Conservation (phyloP, 2,888 invertebrate genomes). For the Noctua janthe region DNA sequence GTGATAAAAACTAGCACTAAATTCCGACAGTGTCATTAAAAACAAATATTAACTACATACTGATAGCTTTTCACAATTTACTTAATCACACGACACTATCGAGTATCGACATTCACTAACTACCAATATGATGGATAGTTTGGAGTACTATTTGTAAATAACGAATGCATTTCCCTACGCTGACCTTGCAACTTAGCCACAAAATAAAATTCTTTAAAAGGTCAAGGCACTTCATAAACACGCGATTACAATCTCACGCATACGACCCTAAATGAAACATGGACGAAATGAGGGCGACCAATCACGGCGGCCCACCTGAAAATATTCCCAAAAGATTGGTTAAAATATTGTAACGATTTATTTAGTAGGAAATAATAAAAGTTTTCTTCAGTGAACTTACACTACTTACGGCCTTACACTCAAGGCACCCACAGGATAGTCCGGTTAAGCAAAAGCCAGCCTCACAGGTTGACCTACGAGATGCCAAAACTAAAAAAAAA, state of each 20-base stretch:
- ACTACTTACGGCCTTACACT: too few relatives aligned
- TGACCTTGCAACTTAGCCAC: conserved; percentile 36
- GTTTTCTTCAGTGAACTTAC: not conserved
- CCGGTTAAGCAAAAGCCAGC: too few relatives aligned
- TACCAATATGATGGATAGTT: conserved; percentile 5
- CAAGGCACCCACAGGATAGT: too few relatives aligned
- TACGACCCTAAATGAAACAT: conserved; percentile 22
- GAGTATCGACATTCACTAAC: conserved; percentile 19
- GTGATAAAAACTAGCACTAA: not conserved
- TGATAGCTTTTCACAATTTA: not conserved
- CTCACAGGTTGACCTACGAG: too few relatives aligned
- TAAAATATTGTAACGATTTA: not conserved
- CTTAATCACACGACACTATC: conserved; percentile 20
- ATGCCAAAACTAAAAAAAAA: too few relatives aligned
- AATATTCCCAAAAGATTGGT: conserved; percentile 9
- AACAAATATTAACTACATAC: not conserved
- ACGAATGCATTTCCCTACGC: conserved; percentile 33
- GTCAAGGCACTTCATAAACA: conserved; percentile 43
- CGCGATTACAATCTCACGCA: conserved; percentile 51
- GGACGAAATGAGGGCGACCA: conserved; percentile 26
- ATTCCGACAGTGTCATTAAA: conserved; percentile 1
- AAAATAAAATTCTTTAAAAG: conserved; percentile 24
- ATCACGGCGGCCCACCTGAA: not conserved
- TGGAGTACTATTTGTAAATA: conserved; percentile 26
- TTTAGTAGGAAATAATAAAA: not conserved